A percentile compares a stretch with the other conserved stretches of the same genome.
phyloP scores from a whole-genome alignment of 2,113 vertebrate genomes.

The Mirza zaza region DNA sequence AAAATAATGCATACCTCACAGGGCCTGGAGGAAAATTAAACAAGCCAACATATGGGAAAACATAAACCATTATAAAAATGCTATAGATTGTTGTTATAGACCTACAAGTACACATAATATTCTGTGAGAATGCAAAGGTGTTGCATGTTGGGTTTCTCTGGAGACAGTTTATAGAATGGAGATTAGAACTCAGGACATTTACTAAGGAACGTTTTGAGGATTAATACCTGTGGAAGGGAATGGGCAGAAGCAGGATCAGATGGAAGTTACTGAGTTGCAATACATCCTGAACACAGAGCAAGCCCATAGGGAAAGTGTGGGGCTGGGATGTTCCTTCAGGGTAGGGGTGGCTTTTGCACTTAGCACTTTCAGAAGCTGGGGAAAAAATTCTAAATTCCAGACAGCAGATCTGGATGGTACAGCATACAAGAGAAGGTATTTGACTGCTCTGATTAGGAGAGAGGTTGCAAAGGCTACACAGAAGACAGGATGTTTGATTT shows the following conservation, averaged over 20 bases:
- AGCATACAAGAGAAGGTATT: neutral
- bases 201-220: neutral
- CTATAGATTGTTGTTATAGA: neutral
- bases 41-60: neutral
- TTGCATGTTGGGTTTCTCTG: neutral
- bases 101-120: neutral
- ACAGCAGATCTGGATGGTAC: neutral
- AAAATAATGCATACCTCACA: neutral
- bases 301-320: neutral
- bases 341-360: neutral
- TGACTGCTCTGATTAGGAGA: neutral
- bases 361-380: neutral
- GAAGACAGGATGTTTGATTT: neutral
- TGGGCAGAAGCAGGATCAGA: neutral
- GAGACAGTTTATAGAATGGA: neutral
- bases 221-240: neutral
- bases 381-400: slow-evolving; percentile 3
- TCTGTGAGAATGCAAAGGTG: neutral
- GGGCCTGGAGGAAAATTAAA: neutral
- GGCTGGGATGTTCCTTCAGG: neutral
- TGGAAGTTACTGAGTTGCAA: neutral
- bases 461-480: neutral
- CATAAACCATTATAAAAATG: neutral
- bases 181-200: neutral
- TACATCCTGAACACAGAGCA: neutral